A percentile compares a stretch with the other conserved stretches of the same genome.
Conservation (phyloP, 2,888 invertebrate species). For the Nymphalis c-album region DNA sequence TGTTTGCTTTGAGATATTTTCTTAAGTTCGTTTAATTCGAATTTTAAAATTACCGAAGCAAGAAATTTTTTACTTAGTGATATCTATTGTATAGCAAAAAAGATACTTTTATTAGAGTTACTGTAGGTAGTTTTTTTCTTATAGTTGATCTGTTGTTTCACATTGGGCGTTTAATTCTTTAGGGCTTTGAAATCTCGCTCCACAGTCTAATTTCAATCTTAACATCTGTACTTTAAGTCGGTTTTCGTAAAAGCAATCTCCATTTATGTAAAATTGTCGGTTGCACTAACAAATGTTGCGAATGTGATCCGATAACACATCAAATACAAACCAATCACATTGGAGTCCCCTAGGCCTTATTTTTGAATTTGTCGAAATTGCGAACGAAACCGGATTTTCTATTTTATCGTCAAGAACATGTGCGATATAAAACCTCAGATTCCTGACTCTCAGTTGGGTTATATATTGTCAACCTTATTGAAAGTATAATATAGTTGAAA, state of each 20-base stretch:
- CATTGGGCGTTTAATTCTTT: neutral
- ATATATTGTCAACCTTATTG: neutral
- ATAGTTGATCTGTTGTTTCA: neutral
- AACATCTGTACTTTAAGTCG: neutral
- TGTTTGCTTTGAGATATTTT: too few relatives aligned
- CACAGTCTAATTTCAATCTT: neutral
- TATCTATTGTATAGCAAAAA: too few relatives aligned
- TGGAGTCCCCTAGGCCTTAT: conserved; percentile 16
- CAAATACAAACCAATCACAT: conserved; percentile 19
- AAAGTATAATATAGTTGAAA: neutral
- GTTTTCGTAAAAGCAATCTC: neutral
- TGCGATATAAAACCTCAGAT: conserved; percentile 4
- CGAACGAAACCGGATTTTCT: conserved; percentile 19
- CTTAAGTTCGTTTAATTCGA: too few relatives aligned
- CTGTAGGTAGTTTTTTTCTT: neutral
- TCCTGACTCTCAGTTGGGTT: neutral
- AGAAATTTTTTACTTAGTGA: too few relatives aligned
- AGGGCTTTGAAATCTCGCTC: too few relatives aligned
- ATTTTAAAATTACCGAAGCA: too few relatives aligned
- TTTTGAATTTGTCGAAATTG: conserved; percentile 23
- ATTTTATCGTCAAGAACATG: conserved; percentile 3
- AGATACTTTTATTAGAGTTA: neutral
- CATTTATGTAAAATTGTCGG: conserved; percentile 1
- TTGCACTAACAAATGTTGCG: conserved; percentile 11
- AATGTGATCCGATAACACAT: conserved; percentile 4